These are phyloP conservation scores for Mallotus villosus DNA, from an alignment of 2,797 vertebrate species.

Conservation along the genomic window DNA sequence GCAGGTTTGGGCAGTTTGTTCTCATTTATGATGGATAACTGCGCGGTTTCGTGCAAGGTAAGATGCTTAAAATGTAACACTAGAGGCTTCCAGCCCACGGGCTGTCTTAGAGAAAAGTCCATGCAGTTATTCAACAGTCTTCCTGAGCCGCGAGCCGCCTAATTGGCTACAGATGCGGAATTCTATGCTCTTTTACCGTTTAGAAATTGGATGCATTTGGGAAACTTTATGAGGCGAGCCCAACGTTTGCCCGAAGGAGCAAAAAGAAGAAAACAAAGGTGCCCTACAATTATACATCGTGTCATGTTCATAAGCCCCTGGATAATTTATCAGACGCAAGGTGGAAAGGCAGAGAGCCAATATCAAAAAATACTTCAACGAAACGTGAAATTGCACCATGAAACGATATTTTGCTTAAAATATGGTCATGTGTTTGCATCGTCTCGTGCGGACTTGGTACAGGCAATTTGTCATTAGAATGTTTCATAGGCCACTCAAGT, in stretches of 20 bases:
- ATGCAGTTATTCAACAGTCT: slow-evolving; percentile 75
- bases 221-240: slow-evolving; percentile 73
- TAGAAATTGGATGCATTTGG: slow-evolving; percentile 77
- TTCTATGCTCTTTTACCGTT: slow-evolving; percentile 71
- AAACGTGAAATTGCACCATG: slow-evolving; percentile 26
- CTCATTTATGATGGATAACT: slow-evolving; percentile 72
- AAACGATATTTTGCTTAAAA: slow-evolving; percentile 10
- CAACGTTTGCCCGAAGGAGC: slow-evolving; percentile 61
- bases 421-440: not conserved
- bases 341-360: slow-evolving; percentile 11
- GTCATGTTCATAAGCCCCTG: slow-evolving; percentile 49
- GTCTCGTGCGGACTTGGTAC: not conserved
- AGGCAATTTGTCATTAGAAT: not conserved
- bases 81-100: slow-evolving; percentile 75
- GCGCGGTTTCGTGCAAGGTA: slow-evolving; percentile 55
- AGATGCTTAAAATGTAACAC: slow-evolving; percentile 80
- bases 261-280: slow-evolving; percentile 35
- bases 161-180: slow-evolving; percentile 81
- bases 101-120: slow-evolving; percentile 74
- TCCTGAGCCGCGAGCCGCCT: slow-evolving; percentile 61
- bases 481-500: not conserved
- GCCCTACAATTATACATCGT: slow-evolving; percentile 48
- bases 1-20: slow-evolving; percentile 46
- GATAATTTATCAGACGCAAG: slow-evolving; percentile 43
- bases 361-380: slow-evolving; percentile 10